A percentile compares a stretch with the other conserved stretches of the same genome.
Conservation (phyloP, 1,140 invertebrate species). For the Brachionus manjavacas region DNA sequence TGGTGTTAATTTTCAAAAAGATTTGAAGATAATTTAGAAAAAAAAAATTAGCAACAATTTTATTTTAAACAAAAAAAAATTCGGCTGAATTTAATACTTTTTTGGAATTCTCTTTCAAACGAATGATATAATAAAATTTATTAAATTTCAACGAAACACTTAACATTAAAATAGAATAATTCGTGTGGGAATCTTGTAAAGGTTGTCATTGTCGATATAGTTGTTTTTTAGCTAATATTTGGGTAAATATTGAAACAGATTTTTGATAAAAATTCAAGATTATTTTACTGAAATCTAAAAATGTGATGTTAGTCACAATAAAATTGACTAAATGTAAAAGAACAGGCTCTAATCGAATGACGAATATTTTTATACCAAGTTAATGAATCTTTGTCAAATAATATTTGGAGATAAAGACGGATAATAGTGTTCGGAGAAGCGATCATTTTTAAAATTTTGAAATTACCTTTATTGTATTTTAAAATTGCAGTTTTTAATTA, state of each 20-base stretch:
- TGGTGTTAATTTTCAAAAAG: too few relatives aligned
- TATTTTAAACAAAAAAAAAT: neutral
- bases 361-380: neutral
- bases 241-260: conserved; percentile 33
- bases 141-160: neutral
- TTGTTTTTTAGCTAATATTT: neutral
- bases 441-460: neutral
- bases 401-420: neutral
- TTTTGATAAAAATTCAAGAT: conserved; percentile 24
- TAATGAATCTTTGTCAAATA: neutral
- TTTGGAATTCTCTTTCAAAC: neutral
- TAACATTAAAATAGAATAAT: conserved; percentile 9
- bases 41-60: too few relatives aligned
- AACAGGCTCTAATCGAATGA: neutral
- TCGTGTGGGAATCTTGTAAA: conserved; percentile 18
- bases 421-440: neutral
- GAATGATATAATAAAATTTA: neutral
- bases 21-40: too few relatives aligned
- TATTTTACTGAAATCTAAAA: neutral
- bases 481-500: neutral
- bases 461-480: neutral
- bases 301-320: neutral
- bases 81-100: neutral
- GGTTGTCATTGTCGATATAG: neutral
- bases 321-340: neutral